A percentile compares a stretch with the other conserved stretches of the same genome.
These are phyloP conservation scores for Macroramphosus scolopax DNA, from an alignment of 2,797 vertebrate species.

Conservation along the genomic window DNA sequence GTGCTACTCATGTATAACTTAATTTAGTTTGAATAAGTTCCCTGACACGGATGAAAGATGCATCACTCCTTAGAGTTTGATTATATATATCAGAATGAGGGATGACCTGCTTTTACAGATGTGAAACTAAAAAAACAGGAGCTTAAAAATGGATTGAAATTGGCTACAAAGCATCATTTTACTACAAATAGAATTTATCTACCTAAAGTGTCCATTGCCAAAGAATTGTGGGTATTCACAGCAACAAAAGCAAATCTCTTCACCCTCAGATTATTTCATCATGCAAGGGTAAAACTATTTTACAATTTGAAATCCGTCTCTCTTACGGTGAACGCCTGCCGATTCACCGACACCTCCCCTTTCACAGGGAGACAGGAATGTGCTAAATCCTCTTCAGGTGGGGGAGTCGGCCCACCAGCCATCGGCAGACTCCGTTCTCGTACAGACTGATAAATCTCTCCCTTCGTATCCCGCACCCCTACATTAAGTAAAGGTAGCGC, in stretches of 20 bases:
- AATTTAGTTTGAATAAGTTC: too few relatives aligned
- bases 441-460: slow-evolving; percentile 72
- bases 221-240: slow-evolving; percentile 10
- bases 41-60: too few relatives aligned
- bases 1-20: too few relatives aligned
- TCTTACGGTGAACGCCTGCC: slow-evolving; percentile 46
- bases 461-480: slow-evolving; percentile 62
- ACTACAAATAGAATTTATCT: not conserved
- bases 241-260: slow-evolving; percentile 25
- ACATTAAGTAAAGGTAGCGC: slow-evolving; percentile 76
- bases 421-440: slow-evolving; percentile 49
- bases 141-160: too few relatives aligned
- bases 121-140: too few relatives aligned
- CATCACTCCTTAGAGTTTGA: too few relatives aligned
- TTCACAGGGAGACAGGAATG: slow-evolving; percentile 66
- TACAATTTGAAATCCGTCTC: slow-evolving; percentile 39
- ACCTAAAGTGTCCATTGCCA: too few relatives aligned
- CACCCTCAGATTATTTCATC: slow-evolving; percentile 22
- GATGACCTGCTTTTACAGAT: too few relatives aligned
- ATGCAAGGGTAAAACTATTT: slow-evolving; percentile 22
- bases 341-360: slow-evolving; percentile 53
- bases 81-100: too few relatives aligned
- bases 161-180: too few relatives aligned
- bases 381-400: slow-evolving; percentile 71
- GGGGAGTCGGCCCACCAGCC: slow-evolving; percentile 56